Percentiles rank a stretch among this genome's conserved stretches.
phyloP scores from a whole-genome alignment of 2,113 vertebrate genomes.

The Promerops cafer region DNA sequence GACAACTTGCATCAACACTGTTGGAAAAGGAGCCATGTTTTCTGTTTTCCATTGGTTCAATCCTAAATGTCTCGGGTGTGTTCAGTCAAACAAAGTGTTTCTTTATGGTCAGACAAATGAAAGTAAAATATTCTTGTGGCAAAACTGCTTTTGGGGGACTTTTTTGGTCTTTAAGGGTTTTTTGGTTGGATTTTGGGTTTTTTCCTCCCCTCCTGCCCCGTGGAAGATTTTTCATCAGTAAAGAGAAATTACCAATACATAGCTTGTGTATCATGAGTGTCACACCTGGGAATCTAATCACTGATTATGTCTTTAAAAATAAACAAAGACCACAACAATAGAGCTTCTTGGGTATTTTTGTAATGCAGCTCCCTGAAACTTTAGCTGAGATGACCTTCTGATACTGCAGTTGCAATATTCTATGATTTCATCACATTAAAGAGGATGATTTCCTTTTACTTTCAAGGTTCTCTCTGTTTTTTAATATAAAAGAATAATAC shows the following conservation, averaged over 20 bases:
- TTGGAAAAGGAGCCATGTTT: neutral
- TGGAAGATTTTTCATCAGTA: neutral
- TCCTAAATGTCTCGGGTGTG: rapidly evolving
- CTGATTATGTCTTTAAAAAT: neutral
- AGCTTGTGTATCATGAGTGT: neutral
- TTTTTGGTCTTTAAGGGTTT: rapidly evolving
- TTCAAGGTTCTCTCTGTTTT: neutral
- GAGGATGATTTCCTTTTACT: neutral
- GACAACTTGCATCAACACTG: neutral
- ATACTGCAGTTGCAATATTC: neutral
- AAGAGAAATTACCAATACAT: neutral
- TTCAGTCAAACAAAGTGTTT: neutral
- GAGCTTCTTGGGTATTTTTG: neutral
- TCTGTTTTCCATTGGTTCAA: neutral
- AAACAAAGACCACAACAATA: neutral
- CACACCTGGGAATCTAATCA: neutral
- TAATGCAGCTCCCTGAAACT: neutral
- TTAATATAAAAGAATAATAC: neutral
- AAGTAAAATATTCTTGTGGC: neutral
- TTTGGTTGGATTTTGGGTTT: neutral
- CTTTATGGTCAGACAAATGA: neutral
- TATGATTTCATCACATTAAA: neutral
- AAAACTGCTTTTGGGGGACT: neutral
- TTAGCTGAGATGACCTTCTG: neutral
- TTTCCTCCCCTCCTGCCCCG: rapidly evolving